A percentile compares a stretch with the other conserved stretches of the same genome.
Evolutionary conservation across 1,140 invertebrate species (phyloP).

Genomic region (Panulirus ornatus): DNA sequence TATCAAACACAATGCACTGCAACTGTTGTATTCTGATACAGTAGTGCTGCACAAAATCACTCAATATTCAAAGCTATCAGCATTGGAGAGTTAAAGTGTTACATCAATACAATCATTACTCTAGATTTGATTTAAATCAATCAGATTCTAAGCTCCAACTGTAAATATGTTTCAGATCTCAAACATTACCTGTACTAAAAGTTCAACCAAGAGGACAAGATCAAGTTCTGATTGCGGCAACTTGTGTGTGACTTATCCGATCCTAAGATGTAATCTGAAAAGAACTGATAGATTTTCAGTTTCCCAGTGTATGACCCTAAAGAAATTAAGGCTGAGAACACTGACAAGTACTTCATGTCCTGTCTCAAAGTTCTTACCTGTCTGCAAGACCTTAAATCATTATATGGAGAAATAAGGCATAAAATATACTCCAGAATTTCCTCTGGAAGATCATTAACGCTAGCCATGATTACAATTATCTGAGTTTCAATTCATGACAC

Average conservation of each 20-base stretch:
- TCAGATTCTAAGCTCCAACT: too few species aligned
- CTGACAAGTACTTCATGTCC: not conserved
- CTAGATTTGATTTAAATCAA: too few species aligned
- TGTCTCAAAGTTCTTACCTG: constrained; percentile 83
- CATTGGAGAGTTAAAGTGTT: too few species aligned
- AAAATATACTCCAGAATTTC: constrained; percentile 96
- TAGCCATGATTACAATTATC: constrained; percentile 49
- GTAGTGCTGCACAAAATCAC: too few species aligned
- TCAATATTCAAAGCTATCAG: too few species aligned
- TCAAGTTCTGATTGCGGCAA: not conserved
- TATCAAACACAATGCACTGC: too few species aligned
- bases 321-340: not conserved
- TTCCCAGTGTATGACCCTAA: not conserved
- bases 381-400: constrained; percentile 91
- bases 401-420: constrained; percentile 91
- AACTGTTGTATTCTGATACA: too few species aligned
- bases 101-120: too few species aligned
- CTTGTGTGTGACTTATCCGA: not conserved
- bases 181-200: too few species aligned
- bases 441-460: constrained; percentile 85
- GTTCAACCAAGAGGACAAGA: not conserved
- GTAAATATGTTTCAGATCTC: too few species aligned
- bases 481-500: not conserved
- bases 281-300: not conserved
- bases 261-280: not conserved